phyloP scores from a whole-genome alignment of 1,140 invertebrate genomes.

The Drosophila sucinea region DNA sequence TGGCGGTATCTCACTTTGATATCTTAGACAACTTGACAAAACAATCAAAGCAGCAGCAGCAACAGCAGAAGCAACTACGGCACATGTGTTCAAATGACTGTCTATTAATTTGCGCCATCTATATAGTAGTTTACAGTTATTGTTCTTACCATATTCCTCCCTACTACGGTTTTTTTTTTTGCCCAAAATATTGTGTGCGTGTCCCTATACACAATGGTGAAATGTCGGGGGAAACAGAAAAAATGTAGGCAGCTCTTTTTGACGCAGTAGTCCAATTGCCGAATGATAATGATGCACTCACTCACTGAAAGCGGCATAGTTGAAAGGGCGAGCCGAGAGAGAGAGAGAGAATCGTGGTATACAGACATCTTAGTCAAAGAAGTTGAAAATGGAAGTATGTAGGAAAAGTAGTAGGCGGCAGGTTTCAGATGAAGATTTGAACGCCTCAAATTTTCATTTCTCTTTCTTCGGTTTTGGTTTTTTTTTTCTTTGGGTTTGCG shows the following conservation, averaged over 20 bases:
- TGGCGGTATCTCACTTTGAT: constrained; percentile 65
- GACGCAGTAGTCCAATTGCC: constrained; percentile 82
- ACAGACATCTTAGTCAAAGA: constrained; percentile 33
- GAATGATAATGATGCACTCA: constrained; percentile 81
- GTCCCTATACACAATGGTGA: constrained; percentile 18
- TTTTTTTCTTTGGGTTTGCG: constrained; percentile 33
- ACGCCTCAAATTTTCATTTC: constrained; percentile 70
- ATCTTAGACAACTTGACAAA: constrained; percentile 82
- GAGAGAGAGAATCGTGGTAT: constrained; percentile 33
- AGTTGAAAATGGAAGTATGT: constrained; percentile 9
- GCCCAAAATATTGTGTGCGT: constrained; percentile 62
- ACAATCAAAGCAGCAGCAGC: constrained; percentile 72
- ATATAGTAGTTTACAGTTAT: constrained; percentile 43
- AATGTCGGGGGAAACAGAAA: constrained; percentile 6
- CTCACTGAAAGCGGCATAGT: constrained; percentile 70
- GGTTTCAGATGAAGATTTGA: constrained; percentile 76
- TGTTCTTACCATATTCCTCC: constrained; percentile 34
- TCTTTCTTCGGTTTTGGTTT: constrained; percentile 36
- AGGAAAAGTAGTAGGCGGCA: constrained; percentile 37
- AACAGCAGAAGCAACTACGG: constrained; percentile 44
- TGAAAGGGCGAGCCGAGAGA: constrained; percentile 44
- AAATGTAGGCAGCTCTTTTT: constrained; percentile 73
- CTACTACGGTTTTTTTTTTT: constrained; percentile 57
- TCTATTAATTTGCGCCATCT: constrained; percentile 73
- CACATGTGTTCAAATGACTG: constrained; percentile 70